Conservation (phyloP, 2,888 invertebrate genomes). For the Cerceris ruficornis region DNA sequence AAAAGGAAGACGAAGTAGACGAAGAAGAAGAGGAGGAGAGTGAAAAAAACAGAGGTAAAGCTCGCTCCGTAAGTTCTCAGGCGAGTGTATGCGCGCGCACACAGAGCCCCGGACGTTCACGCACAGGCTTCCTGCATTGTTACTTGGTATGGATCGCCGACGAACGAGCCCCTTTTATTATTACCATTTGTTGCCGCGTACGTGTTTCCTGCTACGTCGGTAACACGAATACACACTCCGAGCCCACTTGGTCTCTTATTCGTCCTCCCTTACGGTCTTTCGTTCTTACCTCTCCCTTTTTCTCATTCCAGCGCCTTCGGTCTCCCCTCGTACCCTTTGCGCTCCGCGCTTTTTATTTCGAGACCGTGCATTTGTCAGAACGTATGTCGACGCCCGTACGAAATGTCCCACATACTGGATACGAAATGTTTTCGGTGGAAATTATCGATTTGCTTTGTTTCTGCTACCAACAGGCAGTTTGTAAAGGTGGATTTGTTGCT, state of each 20-base stretch:
- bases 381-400: constrained; percentile 42
- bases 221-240: constrained; percentile 54
- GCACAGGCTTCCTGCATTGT: constrained; percentile 66
- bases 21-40: neutral
- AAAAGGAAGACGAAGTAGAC: too few species aligned
- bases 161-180: constrained; percentile 71
- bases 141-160: constrained; percentile 67
- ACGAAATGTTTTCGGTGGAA: constrained; percentile 21
- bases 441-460: too few species aligned
- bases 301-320: constrained; percentile 20
- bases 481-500: too few species aligned
- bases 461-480: too few species aligned
- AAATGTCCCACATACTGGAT: constrained; percentile 50
- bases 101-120: constrained; percentile 36
- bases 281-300: constrained; percentile 26
- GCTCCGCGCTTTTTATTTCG: neutral
- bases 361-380: neutral
- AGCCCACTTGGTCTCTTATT: constrained; percentile 27
- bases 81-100: constrained; percentile 29
- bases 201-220: constrained; percentile 71
- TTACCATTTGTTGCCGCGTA: constrained; percentile 72
- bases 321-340: constrained; percentile 33
- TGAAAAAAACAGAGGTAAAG: constrained; percentile 10
- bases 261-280: constrained; percentile 35
- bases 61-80: constrained; percentile 36